phyloP scores from a whole-genome alignment of 53 echinoderm and acorn worm species.

The Hippasteria phrygiana region DNA sequence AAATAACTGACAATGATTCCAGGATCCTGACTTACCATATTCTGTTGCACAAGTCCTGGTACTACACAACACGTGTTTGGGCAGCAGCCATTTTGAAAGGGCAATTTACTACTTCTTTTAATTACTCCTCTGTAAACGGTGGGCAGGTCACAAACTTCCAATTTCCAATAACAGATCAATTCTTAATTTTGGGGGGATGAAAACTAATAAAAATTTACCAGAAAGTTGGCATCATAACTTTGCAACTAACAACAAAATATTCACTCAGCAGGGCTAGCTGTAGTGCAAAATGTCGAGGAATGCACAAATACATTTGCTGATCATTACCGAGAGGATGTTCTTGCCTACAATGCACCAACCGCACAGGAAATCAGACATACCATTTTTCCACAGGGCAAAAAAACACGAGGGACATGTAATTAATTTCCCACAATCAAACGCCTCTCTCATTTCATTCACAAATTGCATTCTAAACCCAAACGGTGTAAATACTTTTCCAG shows the following conservation, averaged over 20 bases:
- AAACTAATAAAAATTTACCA: too few species aligned
- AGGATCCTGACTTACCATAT: not conserved
- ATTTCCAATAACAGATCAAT: not conserved
- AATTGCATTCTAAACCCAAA: not conserved
- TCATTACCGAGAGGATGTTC: conserved; percentile 1
- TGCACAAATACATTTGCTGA: conserved; percentile 2
- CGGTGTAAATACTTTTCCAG: not conserved
- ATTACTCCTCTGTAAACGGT: not conserved
- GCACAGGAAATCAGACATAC: conserved; percentile 39
- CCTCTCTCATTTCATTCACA: not conserved
- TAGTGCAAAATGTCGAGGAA: not conserved
- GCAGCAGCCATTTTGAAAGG: conserved; percentile 25
- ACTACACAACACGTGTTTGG: not conserved
- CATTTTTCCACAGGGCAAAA: not conserved
- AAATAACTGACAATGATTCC: not conserved
- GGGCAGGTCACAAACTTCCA: not conserved
- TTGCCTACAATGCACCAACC: not conserved
- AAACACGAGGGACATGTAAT: not conserved
- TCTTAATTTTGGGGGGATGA: too few species aligned
- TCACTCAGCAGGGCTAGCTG: not conserved
- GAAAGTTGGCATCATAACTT: too few species aligned
- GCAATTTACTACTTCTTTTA: not conserved
- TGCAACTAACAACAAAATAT: too few species aligned
- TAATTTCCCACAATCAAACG: not conserved
- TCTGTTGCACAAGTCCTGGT: not conserved